Evolutionary conservation across 2,113 vertebrate species (phyloP).

Genomic region (Leptosomus discolor): DNA sequence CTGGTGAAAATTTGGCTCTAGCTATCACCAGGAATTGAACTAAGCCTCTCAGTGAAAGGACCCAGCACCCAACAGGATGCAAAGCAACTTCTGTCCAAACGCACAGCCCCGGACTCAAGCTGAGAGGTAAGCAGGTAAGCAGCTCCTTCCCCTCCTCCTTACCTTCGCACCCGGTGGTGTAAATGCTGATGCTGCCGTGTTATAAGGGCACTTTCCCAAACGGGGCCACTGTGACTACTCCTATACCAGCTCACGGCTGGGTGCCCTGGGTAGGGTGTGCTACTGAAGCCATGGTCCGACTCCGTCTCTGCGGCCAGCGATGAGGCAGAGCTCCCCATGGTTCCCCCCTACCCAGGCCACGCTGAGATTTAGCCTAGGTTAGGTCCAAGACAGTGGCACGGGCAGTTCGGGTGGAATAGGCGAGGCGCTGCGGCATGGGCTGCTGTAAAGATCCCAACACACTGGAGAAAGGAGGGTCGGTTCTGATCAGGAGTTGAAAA

Average conservation of each 20-base stretch:
- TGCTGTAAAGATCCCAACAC: constrained; percentile 60
- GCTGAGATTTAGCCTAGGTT: constrained; percentile 67
- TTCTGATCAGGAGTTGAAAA: constrained; percentile 52
- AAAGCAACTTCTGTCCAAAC: neutral
- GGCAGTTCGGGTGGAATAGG: constrained; percentile 17
- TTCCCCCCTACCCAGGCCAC: constrained; percentile 57
- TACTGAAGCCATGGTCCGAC: constrained; percentile 90
- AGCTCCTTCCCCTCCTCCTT: constrained; percentile 67
- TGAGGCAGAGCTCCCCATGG: constrained; percentile 97
- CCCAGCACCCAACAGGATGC: neutral
- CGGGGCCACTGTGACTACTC: constrained; percentile 83
- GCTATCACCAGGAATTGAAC: neutral
- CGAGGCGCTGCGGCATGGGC: constrained; percentile 61
- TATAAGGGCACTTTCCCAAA: constrained; percentile 87
- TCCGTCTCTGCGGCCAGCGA: constrained; percentile 92
- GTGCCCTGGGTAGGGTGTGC: constrained; percentile 80
- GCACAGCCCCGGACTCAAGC: neutral
- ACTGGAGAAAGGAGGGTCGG: constrained; percentile 53
- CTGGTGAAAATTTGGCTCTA: neutral
- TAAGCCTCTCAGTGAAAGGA: neutral
- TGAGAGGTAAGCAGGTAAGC: neutral
- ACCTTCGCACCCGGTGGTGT: constrained; percentile 86
- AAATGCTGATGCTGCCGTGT: constrained; percentile 83
- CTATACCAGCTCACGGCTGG: constrained; percentile 89
- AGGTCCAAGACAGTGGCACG: constrained; percentile 60